phyloP scores from a whole-genome alignment of 2,888 invertebrate genomes.

The Clivina fossor region DNA sequence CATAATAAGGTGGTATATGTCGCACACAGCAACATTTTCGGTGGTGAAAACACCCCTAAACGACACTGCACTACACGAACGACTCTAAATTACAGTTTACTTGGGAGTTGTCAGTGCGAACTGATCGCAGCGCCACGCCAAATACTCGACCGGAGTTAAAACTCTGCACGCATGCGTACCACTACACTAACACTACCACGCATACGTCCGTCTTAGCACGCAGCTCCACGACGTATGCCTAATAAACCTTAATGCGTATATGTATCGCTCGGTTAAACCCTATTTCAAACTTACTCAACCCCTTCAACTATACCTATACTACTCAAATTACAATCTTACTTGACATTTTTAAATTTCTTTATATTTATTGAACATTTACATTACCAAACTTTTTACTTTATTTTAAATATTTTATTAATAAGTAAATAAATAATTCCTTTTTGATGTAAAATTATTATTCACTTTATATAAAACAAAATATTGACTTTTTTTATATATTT shows the following conservation, averaged over 20 bases:
- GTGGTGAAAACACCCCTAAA: constrained; percentile 47
- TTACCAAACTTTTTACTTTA: not conserved
- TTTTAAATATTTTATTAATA: too few relatives aligned
- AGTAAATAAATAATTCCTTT: too few relatives aligned
- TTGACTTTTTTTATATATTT: too few relatives aligned
- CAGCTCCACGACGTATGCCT: not conserved
- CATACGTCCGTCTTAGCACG: constrained; percentile 2
- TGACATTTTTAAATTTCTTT: not conserved
- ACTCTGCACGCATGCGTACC: constrained; percentile 31
- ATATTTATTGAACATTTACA: not conserved
- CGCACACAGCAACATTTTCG: constrained; percentile 64
- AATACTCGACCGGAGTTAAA: not conserved
- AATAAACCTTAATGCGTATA: too few relatives aligned
- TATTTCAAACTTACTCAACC: not conserved
- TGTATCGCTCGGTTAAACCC: not conserved
- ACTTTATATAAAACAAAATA: too few relatives aligned
- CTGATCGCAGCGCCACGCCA: constrained; percentile 50
- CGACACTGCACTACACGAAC: constrained; percentile 47
- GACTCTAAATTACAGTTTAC: constrained; percentile 45
- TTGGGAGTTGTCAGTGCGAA: constrained; percentile 48
- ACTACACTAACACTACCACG: constrained; percentile 22
- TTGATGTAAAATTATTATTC: too few relatives aligned
- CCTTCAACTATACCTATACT: not conserved
- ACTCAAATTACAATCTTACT: not conserved
- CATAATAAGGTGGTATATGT: constrained; percentile 61